These are phyloP conservation scores for Cyphomyrmex costatus DNA, from an alignment of 1,140 invertebrate species.

Conservation along the genomic window DNA sequence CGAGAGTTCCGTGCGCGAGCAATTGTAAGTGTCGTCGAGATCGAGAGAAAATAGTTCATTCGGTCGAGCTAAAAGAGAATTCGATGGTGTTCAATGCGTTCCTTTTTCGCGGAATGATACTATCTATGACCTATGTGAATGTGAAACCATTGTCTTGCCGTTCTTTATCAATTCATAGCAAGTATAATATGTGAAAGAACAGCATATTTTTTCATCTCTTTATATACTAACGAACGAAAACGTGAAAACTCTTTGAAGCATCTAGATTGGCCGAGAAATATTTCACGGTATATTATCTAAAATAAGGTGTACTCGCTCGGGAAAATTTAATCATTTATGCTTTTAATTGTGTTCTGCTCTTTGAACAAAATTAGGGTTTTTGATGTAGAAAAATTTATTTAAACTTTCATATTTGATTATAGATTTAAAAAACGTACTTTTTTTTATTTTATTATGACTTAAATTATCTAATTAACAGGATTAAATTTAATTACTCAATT, in stretches of 20 bases:
- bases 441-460: background rate
- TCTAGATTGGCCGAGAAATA: background rate
- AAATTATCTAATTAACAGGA: background rate
- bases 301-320: background rate
- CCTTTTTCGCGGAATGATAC: constrained; percentile 45
- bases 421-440: background rate
- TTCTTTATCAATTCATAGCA: background rate
- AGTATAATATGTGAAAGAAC: background rate
- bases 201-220: background rate
- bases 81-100: constrained; percentile 68
- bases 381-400: background rate
- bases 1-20: constrained; percentile 8
- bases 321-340: constrained; percentile 13
- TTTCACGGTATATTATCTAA: background rate
- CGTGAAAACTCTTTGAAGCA: background rate
- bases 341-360: background rate
- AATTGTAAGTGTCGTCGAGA: constrained; percentile 14
- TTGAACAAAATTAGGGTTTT: background rate
- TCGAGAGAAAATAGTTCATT: constrained; percentile 60
- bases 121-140: constrained; percentile 67
- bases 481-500: background rate
- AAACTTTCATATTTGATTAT: background rate
- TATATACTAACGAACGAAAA: constrained; percentile 34
- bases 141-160: constrained; percentile 51
- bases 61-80: constrained; percentile 64